Evolutionary conservation across 2,113 vertebrate genomes (phyloP), one percentile per base, ranked within the genome.

Genomic region (Bos indicus): DNA sequence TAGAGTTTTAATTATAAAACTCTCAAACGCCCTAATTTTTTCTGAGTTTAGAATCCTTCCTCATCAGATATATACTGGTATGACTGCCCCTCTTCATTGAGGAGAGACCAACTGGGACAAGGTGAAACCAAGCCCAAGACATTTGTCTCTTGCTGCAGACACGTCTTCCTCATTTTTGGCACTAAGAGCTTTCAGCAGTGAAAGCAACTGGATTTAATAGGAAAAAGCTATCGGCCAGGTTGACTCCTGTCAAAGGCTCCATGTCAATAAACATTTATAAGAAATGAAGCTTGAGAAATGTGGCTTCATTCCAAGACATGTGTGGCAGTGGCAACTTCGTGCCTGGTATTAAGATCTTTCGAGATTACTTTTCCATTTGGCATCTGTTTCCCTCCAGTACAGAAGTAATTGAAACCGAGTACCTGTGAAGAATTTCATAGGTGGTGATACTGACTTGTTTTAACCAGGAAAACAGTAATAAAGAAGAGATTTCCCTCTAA

Each of bases 251-350:
- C 88, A 93, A 89, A 97, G 83, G 36, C 82, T 94, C 60, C 3
- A 3, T 86, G 81, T 95, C 94, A 94, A 94, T 57, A 97, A 95
- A 97, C 92, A 67, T 93, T 94, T 91, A 64, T 23, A 96, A 84
- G 64, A 89, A 88, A 87, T 36, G 60, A 91, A 74, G 86, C 85
- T 97, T 80, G 92, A n/a, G 80, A 95, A 91, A 36, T 74, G 46
- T 93, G 96, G 78, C 71, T 77, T 88, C 57, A 40, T 91, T 86
- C 77, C 74, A 96, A 88, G 84, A 94, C 94, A 25, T 11, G 8
- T 46, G 30, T 91, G 92, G 84, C 52, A 83, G 78, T 51, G 60
- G 88, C 81, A 91, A 43, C 40, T 97, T 67, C 71, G 54, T 57
- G 93, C 94, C 85, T 81, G 40, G 36, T 48, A 17, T 91, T 80